Evolutionary conservation across 1,140 invertebrate genomes (phyloP).

Genomic region (Anastatus disparis): DNA sequence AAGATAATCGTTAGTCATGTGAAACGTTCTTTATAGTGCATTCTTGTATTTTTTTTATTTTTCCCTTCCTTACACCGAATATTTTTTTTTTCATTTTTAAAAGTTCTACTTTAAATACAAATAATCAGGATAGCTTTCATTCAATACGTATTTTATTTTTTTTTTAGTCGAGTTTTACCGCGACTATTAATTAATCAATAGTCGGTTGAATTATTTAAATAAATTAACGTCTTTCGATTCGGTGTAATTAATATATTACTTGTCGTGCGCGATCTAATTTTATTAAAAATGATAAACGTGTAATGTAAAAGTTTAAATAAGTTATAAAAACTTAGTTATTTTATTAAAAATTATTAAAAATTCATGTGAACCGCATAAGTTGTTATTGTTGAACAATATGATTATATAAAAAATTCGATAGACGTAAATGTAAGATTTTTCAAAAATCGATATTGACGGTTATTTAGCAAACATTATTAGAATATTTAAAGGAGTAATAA

Average conservation of each 20-base stretch:
- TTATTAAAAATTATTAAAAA: no score
- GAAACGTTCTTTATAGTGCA: not conserved
- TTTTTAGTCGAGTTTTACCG: slow-evolving; percentile 17
- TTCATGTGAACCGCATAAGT: no score
- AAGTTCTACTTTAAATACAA: not conserved
- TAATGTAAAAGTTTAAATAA: no score
- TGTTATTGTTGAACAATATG: no score
- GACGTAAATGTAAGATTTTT: slow-evolving; percentile 13
- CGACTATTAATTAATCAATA: slow-evolving; percentile 33
- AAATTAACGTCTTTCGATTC: no score
- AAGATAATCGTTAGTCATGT: not conserved
- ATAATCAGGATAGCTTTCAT: not conserved
- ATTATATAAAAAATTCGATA: slow-evolving; percentile 25
- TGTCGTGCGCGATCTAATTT: no score
- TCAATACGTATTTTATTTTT: no score
- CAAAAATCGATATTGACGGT: slow-evolving; percentile 15
- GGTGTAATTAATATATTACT: no score
- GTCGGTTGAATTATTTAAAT: slow-evolving; percentile 2
- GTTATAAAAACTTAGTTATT: no score
- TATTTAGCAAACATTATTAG: not conserved
- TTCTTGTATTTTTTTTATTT: not conserved
- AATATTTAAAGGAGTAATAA: slow-evolving; percentile 25
- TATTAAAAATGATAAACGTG: no score
- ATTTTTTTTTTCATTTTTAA: not conserved
- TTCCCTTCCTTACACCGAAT: not conserved